phyloP scores from a whole-genome alignment of 2,797 vertebrate species.

The Pipistrellus pygmaeus region DNA sequence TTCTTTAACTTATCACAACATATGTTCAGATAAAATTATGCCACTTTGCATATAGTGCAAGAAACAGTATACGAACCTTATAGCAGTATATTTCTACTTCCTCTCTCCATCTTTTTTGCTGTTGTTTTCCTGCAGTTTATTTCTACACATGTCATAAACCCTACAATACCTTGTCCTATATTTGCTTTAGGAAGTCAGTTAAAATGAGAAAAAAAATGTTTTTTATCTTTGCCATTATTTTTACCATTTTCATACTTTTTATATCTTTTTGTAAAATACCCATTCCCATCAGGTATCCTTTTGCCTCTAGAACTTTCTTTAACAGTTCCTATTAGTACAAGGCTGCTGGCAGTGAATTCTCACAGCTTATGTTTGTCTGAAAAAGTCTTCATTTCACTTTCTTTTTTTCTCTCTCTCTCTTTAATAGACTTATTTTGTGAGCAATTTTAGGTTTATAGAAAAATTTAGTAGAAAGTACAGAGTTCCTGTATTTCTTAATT shows the following conservation, averaged over 20 bases:
- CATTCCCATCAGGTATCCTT: not conserved
- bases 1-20: not conserved
- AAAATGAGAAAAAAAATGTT: not conserved
- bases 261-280: not conserved
- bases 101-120: rapidly evolving
- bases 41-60: rapidly evolving
- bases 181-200: not conserved
- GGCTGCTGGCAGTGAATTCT: not conserved
- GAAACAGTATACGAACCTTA: rapidly evolving
- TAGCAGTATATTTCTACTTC: rapidly evolving
- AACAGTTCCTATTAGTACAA: not conserved
- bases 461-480: not conserved
- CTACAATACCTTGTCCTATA: rapidly evolving
- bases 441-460: not conserved
- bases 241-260: not conserved
- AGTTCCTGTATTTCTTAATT: not conserved
- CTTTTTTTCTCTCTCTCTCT: not conserved
- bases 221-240: constrained; percentile 18
- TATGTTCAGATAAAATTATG: not conserved
- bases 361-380: not conserved
- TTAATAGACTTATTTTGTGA: not conserved
- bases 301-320: not conserved
- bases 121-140: not conserved
- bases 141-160: not conserved
- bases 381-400: not conserved